Evolutionary conservation across 2,888 invertebrate genomes (phyloP).

Genomic region (Luperina testacea): DNA sequence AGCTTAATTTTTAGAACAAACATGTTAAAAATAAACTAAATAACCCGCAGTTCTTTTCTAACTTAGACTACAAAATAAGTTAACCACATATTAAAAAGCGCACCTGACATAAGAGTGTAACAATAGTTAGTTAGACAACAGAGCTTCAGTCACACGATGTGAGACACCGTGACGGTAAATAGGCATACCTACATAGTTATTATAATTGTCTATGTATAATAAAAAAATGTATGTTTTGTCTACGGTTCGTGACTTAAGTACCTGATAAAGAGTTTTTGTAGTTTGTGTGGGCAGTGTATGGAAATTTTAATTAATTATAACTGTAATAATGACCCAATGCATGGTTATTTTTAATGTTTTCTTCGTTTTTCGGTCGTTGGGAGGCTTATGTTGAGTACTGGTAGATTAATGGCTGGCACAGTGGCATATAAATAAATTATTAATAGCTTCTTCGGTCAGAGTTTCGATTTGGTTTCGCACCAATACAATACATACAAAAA

Average conservation of each 20-base stretch:
- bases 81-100: slow-evolving; percentile 56
- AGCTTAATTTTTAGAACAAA: background rate
- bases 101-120: slow-evolving; percentile 56
- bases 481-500: background rate
- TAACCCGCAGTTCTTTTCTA: slow-evolving; percentile 12
- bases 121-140: slow-evolving; percentile 54
- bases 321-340: background rate
- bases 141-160: slow-evolving; percentile 67
- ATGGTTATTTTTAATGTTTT: background rate
- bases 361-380: background rate
- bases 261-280: slow-evolving; percentile 45
- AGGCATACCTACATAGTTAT: slow-evolving; percentile 40
- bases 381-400: background rate
- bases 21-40: background rate
- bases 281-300: background rate
- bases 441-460: background rate
- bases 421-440: background rate
- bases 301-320: slow-evolving; percentile 18
- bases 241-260: slow-evolving; percentile 51
- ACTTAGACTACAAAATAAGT: slow-evolving; percentile 31
- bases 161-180: slow-evolving; percentile 71
- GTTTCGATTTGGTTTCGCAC: too few species aligned
- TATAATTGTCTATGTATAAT: slow-evolving; percentile 49
- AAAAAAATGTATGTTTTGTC: slow-evolving; percentile 48
- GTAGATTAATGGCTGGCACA: too few species aligned